Evolutionary conservation across 2,113 vertebrate genomes (phyloP).

Genomic region (Nanorana parkeri): DNA sequence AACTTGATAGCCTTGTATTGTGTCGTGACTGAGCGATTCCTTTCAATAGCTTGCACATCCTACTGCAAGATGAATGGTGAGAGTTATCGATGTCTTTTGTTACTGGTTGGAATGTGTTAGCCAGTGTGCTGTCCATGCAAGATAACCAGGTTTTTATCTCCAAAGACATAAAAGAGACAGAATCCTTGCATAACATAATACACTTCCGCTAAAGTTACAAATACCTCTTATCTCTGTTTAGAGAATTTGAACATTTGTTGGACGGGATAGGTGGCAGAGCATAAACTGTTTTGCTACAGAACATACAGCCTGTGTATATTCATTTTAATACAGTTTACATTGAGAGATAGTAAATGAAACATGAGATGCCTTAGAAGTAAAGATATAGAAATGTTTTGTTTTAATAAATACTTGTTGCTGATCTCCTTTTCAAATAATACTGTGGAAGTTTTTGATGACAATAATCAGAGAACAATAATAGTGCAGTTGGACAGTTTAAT

Average conservation of each 20-base stretch:
- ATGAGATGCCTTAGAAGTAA: not conserved
- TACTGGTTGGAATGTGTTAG: conserved; percentile 13
- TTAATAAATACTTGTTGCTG: not conserved
- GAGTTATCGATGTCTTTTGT: conserved; percentile 30
- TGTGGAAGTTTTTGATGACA: not conserved
- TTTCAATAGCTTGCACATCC: not conserved
- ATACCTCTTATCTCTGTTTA: conserved; percentile 39
- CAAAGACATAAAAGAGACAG: conserved; percentile 34
- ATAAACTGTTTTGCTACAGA: not conserved
- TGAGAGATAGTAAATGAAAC: conserved; percentile 15
- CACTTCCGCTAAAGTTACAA: conserved; percentile 3
- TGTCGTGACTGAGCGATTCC: conserved; percentile 7
- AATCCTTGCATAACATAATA: conserved; percentile 5
- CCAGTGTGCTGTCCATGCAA: conserved; percentile 28
- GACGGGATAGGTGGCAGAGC: not conserved
- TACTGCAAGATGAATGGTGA: conserved; percentile 7
- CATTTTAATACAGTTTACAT: not conserved
- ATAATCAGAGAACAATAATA: not conserved
- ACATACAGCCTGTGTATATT: not conserved
- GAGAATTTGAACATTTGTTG: conserved; percentile 25
- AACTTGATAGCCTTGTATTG: conserved; percentile 26
- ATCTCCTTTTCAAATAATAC: not conserved
- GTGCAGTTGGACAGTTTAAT: not conserved
- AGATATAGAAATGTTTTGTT: conserved; percentile 9
- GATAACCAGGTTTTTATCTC: conserved; percentile 36